Base-by-base conservation (phyloP, 2,888 invertebrate species). In the Sturmia bella region DNA sequence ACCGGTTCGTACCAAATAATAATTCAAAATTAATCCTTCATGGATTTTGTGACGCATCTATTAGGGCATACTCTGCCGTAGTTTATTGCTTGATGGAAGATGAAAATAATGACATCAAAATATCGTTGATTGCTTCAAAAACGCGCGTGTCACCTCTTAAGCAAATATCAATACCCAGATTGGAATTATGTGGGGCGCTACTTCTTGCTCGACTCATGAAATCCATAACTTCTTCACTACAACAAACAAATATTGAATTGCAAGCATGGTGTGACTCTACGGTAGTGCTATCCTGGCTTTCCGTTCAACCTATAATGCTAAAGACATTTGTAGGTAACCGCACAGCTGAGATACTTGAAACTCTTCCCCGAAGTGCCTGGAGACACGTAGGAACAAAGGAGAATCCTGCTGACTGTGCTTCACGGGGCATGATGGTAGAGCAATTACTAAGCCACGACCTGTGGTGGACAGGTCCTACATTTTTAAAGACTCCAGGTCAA, bases 331-430 rank as follows among this genome's bases (percentile, higher is more conserved):
- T 37, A 12, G 37, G 37, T 37, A 37, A 37, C 37, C 37, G 37
- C 37, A 37, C 37, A 11, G 7, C 12, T 9, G 41, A 41, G n/a
- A 41, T 41, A 41, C 12, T 41, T 9, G n/a, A 41, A 9, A 41
- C 41, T 41, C 41, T 41, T 41, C 1, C 41, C 3, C 41, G 12
- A 12, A 41, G 41, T 12, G 41, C 41, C 12, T 41, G 41, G 41
- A 41, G n/a, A 41, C 41, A 41, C 12, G 41, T 41, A 3, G 3
- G 11, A 41, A 41, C 41, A 11, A 66, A 57, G n/a, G 21, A 66
- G 1, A 72, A 72, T 7, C 72, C 59, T 0, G 72, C 78, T 0
- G 78, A 78, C 27, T 78, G 78, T 45, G 72, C 66, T 0, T 66
- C 72, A 13, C 66, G 66, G 1, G 72, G 78, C 3, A n/a, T 72